phyloP scores from a whole-genome alignment of 1,140 invertebrate species.

The Lepidotrigona ventralis region DNA sequence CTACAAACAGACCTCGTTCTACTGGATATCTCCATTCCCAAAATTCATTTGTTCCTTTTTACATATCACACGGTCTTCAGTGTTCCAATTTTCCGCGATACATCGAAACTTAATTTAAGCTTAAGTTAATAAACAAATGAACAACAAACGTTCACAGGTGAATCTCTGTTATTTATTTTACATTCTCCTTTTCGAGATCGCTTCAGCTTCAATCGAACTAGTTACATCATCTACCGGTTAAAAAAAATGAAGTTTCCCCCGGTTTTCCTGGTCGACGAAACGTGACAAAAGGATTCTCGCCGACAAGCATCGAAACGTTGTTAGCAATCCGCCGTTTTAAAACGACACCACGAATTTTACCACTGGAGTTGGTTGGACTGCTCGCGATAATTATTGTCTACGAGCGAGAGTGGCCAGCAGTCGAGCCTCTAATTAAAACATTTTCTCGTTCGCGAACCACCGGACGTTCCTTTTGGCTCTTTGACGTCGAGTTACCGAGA shows the following conservation, averaged over 20 bases:
- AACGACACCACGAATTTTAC: constrained; percentile 5
- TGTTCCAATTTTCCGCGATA: background rate
- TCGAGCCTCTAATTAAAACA: constrained; percentile 26
- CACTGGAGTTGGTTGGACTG: background rate
- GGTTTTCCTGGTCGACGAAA: no score
- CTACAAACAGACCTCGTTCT: no score
- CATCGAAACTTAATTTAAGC: background rate
- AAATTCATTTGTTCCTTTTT: no score
- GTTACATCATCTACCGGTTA: background rate
- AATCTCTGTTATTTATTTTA: no score
- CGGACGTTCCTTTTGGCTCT: background rate
- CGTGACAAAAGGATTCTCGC: background rate
- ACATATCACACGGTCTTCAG: no score
- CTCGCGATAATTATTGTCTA: constrained; percentile 40
- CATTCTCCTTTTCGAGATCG: background rate
- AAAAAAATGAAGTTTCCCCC: background rate
- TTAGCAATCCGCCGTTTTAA: background rate
- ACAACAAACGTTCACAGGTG: no score
- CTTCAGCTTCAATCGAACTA: background rate
- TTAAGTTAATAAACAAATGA: no score
- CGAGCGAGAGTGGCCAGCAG: background rate
- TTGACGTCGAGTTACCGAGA: constrained; percentile 12
- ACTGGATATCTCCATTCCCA: no score
- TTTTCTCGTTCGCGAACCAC: constrained; percentile 8
- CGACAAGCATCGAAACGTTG: background rate